Conservation (phyloP, 2,113 vertebrate species). For the Chionodraco myersi region DNA sequence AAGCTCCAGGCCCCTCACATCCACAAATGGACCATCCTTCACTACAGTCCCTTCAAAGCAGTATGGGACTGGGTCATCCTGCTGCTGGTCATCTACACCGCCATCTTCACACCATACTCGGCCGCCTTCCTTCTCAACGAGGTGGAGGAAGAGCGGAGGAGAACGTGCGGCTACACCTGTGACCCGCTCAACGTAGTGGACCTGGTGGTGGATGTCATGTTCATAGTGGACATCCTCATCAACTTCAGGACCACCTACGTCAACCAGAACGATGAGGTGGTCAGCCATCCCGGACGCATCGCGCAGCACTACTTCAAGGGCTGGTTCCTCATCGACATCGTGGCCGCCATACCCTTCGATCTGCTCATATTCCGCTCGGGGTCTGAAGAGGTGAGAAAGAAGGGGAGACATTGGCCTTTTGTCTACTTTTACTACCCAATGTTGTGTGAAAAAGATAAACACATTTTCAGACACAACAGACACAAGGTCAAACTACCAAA, state of each 20-base stretch:
- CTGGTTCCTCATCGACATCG: slow-evolving; percentile 99
- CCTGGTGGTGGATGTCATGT: slow-evolving; percentile 99
- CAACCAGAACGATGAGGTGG: slow-evolving; percentile 97
- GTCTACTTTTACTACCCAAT: background rate
- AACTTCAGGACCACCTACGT: slow-evolving; percentile 99
- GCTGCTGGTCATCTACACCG: slow-evolving; percentile 97
- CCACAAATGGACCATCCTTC: slow-evolving; percentile 96
- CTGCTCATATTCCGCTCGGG: slow-evolving; percentile 95
- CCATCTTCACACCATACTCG: slow-evolving; percentile 96
- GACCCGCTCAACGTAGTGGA: slow-evolving; percentile 96
- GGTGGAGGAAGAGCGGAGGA: slow-evolving; percentile 89
- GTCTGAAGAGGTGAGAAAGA: slow-evolving; percentile 91
- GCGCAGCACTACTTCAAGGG: slow-evolving; percentile 99
- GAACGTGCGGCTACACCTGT: slow-evolving; percentile 92
- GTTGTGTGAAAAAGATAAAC: background rate
- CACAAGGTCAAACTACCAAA: background rate
- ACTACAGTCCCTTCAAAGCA: slow-evolving; percentile 99
- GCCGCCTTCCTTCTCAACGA: slow-evolving; percentile 97
- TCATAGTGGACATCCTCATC: slow-evolving; percentile 97
- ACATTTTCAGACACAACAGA: background rate
- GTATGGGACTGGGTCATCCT: slow-evolving; percentile 99
- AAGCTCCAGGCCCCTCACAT: slow-evolving; percentile 96
- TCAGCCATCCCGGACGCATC: slow-evolving; percentile 94
- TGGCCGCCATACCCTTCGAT: slow-evolving; percentile 97
- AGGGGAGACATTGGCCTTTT: background rate